A percentile compares a stretch with the other conserved stretches of the same genome.
Evolutionary conservation across 2,888 invertebrate genomes (phyloP).

Genomic region (Gortyna flavago): DNA sequence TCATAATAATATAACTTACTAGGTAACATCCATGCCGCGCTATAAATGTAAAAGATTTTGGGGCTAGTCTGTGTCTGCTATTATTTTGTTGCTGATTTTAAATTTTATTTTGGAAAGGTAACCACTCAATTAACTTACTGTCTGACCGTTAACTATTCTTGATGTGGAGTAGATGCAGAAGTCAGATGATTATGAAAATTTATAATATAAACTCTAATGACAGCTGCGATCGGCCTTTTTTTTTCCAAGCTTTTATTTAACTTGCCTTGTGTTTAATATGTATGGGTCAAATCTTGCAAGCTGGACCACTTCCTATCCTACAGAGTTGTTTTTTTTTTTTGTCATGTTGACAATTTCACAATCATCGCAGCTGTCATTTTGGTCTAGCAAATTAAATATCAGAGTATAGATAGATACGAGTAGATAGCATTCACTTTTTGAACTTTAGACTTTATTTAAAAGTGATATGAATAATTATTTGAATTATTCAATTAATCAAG

Average conservation of each 20-base stretch:
- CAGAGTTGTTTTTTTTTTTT: too few species aligned
- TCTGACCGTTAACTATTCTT: neutral
- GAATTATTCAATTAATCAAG: constrained; percentile 12
- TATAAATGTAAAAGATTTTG: neutral
- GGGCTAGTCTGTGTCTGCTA: neutral
- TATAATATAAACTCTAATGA: neutral
- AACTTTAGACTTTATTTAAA: neutral
- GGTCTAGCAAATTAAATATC: too few species aligned
- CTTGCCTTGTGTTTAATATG: too few species aligned
- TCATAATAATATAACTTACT: neutral
- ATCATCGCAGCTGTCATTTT: neutral
- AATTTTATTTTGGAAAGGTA: neutral
- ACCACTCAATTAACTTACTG: neutral
- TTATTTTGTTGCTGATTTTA: neutral
- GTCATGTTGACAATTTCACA: neutral
- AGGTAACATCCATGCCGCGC: too few species aligned
- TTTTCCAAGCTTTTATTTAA: neutral
- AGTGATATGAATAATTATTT: constrained; percentile 5
- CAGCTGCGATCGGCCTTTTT: neutral
- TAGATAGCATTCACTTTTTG: neutral
- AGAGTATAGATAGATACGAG: neutral
- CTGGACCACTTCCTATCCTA: too few species aligned
- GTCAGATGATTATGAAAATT: neutral
- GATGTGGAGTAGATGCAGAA: neutral
- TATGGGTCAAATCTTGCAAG: too few species aligned